Conservation (phyloP, 2,888 invertebrate species). For the Conops quadrifasciatus region DNA sequence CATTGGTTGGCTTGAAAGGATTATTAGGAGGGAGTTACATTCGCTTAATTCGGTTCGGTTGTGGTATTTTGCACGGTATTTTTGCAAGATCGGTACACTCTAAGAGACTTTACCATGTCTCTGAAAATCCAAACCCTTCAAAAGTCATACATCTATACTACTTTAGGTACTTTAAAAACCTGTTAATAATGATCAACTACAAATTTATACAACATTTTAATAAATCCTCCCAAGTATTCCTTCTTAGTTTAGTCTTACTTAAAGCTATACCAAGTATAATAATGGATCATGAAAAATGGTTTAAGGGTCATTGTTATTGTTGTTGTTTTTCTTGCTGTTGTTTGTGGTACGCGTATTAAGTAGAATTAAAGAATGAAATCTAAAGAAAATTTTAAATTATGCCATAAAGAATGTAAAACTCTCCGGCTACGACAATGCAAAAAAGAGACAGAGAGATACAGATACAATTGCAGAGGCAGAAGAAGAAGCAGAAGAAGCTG, state of each 20-base stretch:
- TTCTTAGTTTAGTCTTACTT: too few relatives aligned
- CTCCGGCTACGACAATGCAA: not conserved
- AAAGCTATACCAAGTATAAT: too few relatives aligned
- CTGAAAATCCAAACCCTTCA: too few relatives aligned
- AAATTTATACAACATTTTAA: too few relatives aligned
- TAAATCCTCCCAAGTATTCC: too few relatives aligned
- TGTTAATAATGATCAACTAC: too few relatives aligned
- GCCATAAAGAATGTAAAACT: not conserved
- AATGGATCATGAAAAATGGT: too few relatives aligned
- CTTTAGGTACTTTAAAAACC: too few relatives aligned
- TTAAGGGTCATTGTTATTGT: too few relatives aligned
- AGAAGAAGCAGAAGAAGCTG: not conserved
- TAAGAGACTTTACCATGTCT: too few relatives aligned
- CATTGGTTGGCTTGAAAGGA: not conserved
- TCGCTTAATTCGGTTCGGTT: not conserved
- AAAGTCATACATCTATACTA: too few relatives aligned
- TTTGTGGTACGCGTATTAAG: not conserved
- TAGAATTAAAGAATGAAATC: not conserved
- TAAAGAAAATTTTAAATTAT: conserved; percentile 12
- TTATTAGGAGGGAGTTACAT: not conserved
- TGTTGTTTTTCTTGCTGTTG: not conserved
- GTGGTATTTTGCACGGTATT: not conserved
- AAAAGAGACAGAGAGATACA: not conserved
- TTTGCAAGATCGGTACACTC: too few relatives aligned
- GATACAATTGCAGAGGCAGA: not conserved